Base-by-base conservation (phyloP, 35 echinoderm and acorn worm genomes). In the Amphiura filiformis region DNA sequence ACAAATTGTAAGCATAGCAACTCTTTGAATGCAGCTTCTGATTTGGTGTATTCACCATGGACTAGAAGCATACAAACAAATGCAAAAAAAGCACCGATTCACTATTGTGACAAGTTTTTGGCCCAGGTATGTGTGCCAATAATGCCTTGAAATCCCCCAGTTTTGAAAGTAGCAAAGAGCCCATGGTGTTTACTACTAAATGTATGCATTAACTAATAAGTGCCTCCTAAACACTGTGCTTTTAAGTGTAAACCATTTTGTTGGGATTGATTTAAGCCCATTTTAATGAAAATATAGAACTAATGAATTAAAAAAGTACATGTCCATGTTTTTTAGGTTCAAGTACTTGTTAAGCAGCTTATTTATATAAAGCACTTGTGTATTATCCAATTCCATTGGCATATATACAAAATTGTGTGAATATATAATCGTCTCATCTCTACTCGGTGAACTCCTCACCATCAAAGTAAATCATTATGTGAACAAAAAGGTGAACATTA, bases 171-270 rank as follows among this genome's bases (percentile, higher is more conserved):
- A 70, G 17, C 41, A 70, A 70, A 26, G 61, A 70, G 61, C 61
- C 61, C 61, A 30, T 70, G 61, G 61, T 70, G 61, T 70, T 70
- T 11, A 70, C 17, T 70, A 70, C 61, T 70, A 70, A 13, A 30
- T 70, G 61, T 70, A 70, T 70, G 61, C 61, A 70, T 70, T 70
- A 26, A 70, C 61, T 70, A 23, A 70, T 70, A 70, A 70, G 61
- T 70, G 61, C 61, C 61, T 70, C 61, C 61, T 70, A 70, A 70
- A 70, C 61, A 70, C 61, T 70, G 61, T 70, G 61, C 61, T 70
- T 70, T 70, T 70, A 70, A 70, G 61, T 70, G 11, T 70, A n/a
- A 52, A 15, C 15, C 61, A 18, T 26, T 70, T 70, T 70, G 15
- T 18, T 70, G 61, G 61, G 61, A 70, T 70, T 70, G 61, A 70